Base-by-base conservation (phyloP, 2,113 vertebrate genomes). In the Equus przewalskii region DNA sequence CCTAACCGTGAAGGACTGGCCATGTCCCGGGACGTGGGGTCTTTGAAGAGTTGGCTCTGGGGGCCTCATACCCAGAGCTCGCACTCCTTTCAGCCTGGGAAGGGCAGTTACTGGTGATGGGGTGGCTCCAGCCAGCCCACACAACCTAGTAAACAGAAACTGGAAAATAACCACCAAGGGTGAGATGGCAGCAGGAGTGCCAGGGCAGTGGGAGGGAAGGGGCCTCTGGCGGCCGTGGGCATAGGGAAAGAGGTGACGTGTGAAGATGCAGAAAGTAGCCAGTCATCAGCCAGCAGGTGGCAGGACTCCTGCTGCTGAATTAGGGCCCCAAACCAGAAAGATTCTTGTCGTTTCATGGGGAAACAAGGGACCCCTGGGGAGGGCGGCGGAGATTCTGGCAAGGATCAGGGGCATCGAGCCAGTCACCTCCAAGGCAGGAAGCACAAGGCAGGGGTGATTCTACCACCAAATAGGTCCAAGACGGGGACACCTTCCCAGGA, bases 71-170 rank as follows among this genome's bases (percentile, higher is more conserved):
- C 62, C 19, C 5, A 0, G 28, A 28, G 44, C 5, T 54, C 30
- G 16, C 1, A 3, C 7, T 6, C 33, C 13, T 14, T 8, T 41
- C 24, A 2, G 58, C 22, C 33, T 15, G 19, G 36, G 72, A 78
- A 36, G 54, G 79, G 15, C 0, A 3, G 44, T 30, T 62, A 5
- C 2, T 7, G 0, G 65, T 4, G n/a, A 54, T 3, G 0, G 21
- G 69, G 54, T 12, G 3, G 62, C 54, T 3, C n/a, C 26, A 22
- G 4, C 28, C 36, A 33, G 18, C 51, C 1, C 1, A 30, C 41
- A 41, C 51, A 26, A 62, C 51, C 22, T 6, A 33, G 24, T 7
- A 19, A 49, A 69, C 36, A 64, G 79, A 36, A 46, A 5, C 85
- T 3, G 51, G 36, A 30, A 51, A 26, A 11, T 8, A 19, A 1